phyloP scores from a whole-genome alignment of 2,888 invertebrate species.

The Netelia virgata region DNA sequence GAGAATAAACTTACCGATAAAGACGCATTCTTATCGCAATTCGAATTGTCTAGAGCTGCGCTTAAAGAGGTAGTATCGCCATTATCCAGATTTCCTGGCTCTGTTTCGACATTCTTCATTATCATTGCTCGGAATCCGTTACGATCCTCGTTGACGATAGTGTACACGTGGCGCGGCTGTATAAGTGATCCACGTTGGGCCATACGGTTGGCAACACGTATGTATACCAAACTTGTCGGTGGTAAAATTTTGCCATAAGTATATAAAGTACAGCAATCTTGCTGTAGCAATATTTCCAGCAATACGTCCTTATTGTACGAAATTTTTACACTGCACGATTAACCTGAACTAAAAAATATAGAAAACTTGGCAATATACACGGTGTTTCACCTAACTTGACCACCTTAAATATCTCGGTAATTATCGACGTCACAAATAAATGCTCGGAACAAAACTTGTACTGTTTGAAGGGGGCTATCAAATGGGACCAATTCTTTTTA shows the following conservation, averaged over 20 bases:
- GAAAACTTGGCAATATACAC: too few species aligned
- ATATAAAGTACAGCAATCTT: slow-evolving; percentile 56
- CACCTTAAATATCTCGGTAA: too few species aligned
- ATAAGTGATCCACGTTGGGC: slow-evolving; percentile 54
- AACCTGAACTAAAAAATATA: background rate
- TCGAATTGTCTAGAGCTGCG: too few species aligned
- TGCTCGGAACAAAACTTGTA: too few species aligned
- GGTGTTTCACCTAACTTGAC: too few species aligned
- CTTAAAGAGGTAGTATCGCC: background rate
- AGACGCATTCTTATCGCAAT: background rate
- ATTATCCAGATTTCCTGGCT: background rate
- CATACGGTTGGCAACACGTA: slow-evolving; percentile 56
- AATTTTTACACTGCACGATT: slow-evolving; percentile 24
- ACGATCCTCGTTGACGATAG: slow-evolving; percentile 60
- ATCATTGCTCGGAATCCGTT: slow-evolving; percentile 47
- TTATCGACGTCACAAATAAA: too few species aligned
- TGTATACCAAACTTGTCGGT: slow-evolving; percentile 47
- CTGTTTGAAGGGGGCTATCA: too few species aligned
- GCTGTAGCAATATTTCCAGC: slow-evolving; percentile 58
- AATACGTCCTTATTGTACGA: slow-evolving; percentile 56
- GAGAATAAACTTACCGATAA: slow-evolving; percentile 13
- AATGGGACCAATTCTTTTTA: too few species aligned
- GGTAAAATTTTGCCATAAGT: slow-evolving; percentile 45
- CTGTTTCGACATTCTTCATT: too few species aligned
- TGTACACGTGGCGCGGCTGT: slow-evolving; percentile 54